Base-by-base conservation (phyloP, 2,888 invertebrate species). In the Fabriciana adippe region DNA sequence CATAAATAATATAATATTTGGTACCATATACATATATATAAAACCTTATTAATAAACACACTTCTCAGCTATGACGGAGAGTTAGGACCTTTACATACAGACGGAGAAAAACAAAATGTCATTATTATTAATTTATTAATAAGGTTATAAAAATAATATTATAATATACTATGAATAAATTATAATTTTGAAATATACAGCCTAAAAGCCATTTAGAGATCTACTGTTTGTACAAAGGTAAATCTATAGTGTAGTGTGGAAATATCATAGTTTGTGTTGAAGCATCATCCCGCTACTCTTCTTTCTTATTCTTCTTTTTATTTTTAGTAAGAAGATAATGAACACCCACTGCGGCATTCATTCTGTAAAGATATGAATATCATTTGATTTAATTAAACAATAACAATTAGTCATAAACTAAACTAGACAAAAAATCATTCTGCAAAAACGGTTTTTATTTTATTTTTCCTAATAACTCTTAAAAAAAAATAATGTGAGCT, bases 321-420 rank as follows among this genome's bases (percentile, higher is more conserved):
- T 59, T 67, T 72, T 11, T 41, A 41, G 35, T 41, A 41, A 89
- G 81, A 76, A 89, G 80, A 81, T 83, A 88, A 86, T 88, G 90
- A 88, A 85, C 84, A 79, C 89, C 87, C 62, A 82, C 68, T 54
- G 87, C 62, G 68, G 86, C 87, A 77, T 86, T 90, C 91, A 89
- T 81, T 88, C 92, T 92, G 91, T 26, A 91, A 92, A 60, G n/a
- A 53, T 16, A 54, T 11, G 35, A 41, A 41, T 35, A 2, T 41
- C 26, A 26, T 26, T 26, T 26, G 0, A 26, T 26, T 26, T 26
- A 18, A 18, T 18, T 18, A 18, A 18, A 18, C 18, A 18, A 18
- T 26, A 26, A 26, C 2, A 26, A 2, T 2, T 26, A 26, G 21
- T 26, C 21, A 3, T 26, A 26, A 26, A 3, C 21, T 26, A 26